Evolutionary conservation across 2,888 invertebrate species (phyloP).

Genomic region (Drosophila differens): DNA sequence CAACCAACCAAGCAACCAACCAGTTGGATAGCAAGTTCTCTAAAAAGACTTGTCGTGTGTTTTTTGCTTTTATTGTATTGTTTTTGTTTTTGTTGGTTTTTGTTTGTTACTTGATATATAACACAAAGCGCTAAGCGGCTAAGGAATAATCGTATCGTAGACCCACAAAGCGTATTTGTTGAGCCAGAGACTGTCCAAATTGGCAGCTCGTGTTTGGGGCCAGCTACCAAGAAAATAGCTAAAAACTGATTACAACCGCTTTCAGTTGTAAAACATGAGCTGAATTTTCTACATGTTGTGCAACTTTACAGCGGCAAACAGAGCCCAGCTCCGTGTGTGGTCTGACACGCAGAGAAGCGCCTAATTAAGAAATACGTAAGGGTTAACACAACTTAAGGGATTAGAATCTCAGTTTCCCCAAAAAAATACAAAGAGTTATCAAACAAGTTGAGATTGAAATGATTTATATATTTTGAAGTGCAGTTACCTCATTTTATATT

Average conservation of each 20-base stretch:
- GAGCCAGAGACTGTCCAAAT: constrained; percentile 41
- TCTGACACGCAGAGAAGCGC: constrained; percentile 7
- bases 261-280: constrained; percentile 45
- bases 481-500: background rate
- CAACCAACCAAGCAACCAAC: constrained; percentile 7
- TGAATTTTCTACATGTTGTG: constrained; percentile 64
- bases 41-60: constrained; percentile 51
- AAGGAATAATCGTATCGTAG: constrained; percentile 22
- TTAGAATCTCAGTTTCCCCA: background rate
- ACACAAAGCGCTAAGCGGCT: constrained; percentile 52
- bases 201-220: constrained; percentile 31
- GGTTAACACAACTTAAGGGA: background rate
- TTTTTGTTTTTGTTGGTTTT: background rate
- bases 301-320: constrained; percentile 41
- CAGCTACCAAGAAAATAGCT: constrained; percentile 51
- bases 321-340: constrained; percentile 52
- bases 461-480: background rate
- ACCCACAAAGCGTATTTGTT: constrained; percentile 23
- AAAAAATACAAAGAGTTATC: background rate
- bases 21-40: constrained; percentile 60
- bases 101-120: constrained; percentile 41
- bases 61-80: background rate
- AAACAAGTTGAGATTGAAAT: background rate
- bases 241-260: constrained; percentile 53
- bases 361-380: background rate